Evolutionary conservation across 2,888 invertebrate species (phyloP).

Genomic region (Seira ritae): DNA sequence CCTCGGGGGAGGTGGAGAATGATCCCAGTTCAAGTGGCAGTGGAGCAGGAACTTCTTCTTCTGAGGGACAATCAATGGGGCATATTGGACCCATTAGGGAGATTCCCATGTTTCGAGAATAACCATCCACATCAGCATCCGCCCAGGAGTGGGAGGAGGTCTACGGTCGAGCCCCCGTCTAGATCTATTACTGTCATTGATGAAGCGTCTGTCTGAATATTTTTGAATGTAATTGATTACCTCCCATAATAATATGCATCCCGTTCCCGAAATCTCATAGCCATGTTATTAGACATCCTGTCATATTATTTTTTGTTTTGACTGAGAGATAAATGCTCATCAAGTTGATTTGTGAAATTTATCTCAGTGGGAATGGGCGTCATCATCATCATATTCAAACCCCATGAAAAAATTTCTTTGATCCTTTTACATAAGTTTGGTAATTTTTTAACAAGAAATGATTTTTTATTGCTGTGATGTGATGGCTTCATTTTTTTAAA

Average conservation of each 20-base stretch:
- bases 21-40: background rate
- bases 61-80: background rate
- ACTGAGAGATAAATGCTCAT: constrained; percentile 58
- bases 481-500: constrained; percentile 2
- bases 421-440: no score
- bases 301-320: constrained; percentile 48
- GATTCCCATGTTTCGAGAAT: constrained; percentile 55
- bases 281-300: constrained; percentile 3
- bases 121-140: constrained; percentile 52
- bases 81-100: constrained; percentile 35
- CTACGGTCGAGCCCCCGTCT: constrained; percentile 75
- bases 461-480: background rate
- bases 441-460: no score
- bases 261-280: background rate
- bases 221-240: constrained; percentile 21
- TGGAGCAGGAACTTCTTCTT: background rate
- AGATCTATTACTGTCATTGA: constrained; percentile 87
- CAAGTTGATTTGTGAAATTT: constrained; percentile 54
- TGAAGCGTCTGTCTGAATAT: constrained; percentile 79
- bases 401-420: background rate
- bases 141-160: constrained; percentile 49
- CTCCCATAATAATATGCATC: constrained; percentile 9
- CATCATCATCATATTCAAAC: background rate
- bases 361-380: constrained; percentile 30
- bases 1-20: constrained; percentile 34